These are phyloP conservation scores for Andinoacara biseriatus DNA, from an alignment of 2,113 vertebrate species.

Conservation along the genomic window DNA sequence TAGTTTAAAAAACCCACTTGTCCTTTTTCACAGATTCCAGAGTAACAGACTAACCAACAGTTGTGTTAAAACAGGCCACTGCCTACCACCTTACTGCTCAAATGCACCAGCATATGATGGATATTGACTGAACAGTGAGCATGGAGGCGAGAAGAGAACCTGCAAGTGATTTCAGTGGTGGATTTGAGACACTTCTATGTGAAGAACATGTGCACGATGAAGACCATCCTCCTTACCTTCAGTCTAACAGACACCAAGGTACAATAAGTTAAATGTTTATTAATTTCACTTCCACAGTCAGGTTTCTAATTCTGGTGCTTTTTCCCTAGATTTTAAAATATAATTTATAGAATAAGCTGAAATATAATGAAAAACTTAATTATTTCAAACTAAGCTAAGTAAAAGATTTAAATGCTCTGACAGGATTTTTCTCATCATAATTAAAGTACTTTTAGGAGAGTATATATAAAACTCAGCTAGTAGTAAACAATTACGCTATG, in stretches of 20 bases:
- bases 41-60: neutral
- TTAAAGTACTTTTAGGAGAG: neutral
- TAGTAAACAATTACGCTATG: neutral
- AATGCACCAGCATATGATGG: accelerated
- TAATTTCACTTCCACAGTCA: neutral
- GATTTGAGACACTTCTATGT: neutral
- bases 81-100: neutral
- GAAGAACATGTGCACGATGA: neutral
- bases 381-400: too few relatives aligned
- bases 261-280: neutral
- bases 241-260: neutral
- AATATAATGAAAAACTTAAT: neutral
- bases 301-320: neutral
- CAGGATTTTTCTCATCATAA: too few relatives aligned
- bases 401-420: too few relatives aligned
- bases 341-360: neutral
- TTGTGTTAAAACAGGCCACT: neutral
- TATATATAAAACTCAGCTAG: neutral
- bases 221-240: accelerated
- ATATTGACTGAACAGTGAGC: neutral
- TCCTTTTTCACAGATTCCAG: neutral
- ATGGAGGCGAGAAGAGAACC: neutral
- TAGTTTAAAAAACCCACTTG: slow-evolving; percentile 3
- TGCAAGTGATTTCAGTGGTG: neutral
- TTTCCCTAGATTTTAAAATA: neutral